These are phyloP conservation scores for Archocentrus centrarchus DNA, from an alignment of 2,113 vertebrate genomes.

Conservation along the genomic window DNA sequence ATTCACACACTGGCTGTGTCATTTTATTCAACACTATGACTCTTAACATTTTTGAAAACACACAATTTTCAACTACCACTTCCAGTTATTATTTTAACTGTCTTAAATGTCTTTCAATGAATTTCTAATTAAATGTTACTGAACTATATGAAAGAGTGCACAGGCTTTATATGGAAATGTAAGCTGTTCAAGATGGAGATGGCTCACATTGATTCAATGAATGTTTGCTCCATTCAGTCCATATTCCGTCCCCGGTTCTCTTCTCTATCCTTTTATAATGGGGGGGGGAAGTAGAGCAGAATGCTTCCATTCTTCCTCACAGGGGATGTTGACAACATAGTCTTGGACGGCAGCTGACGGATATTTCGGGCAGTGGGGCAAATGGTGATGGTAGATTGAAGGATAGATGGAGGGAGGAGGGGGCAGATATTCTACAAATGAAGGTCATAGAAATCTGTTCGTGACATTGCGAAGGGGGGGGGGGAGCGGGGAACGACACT, in stretches of 20 bases:
- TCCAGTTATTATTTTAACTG: too few relatives aligned
- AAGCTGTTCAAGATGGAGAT: neutral
- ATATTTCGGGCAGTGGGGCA: slow-evolving; percentile 54
- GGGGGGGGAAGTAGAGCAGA: slow-evolving; percentile 45
- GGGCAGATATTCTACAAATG: slow-evolving; percentile 19
- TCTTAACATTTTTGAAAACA: too few relatives aligned
- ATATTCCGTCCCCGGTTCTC: neutral
- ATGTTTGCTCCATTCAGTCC: neutral
- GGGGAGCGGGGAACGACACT: neutral
- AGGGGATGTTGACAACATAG: slow-evolving; percentile 13
- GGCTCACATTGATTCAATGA: too few relatives aligned
- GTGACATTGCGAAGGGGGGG: slow-evolving; percentile 11
- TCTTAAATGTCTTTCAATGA: neutral
- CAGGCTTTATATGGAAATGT: neutral
- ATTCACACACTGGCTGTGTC: too few relatives aligned
- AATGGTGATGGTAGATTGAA: slow-evolving; percentile 34
- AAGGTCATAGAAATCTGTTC: slow-evolving; percentile 56
- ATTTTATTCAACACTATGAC: too few relatives aligned
- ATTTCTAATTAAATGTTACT: neutral
- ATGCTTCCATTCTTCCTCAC: slow-evolving; percentile 36
- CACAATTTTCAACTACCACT: too few relatives aligned
- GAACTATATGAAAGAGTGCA: neutral
- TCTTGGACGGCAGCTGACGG: slow-evolving; percentile 33
- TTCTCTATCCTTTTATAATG: neutral
- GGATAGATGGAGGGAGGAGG: slow-evolving; percentile 1